These are phyloP conservation scores for Gastrophryne carolinensis DNA, from an alignment of 2,797 vertebrate species.

Conservation along the genomic window DNA sequence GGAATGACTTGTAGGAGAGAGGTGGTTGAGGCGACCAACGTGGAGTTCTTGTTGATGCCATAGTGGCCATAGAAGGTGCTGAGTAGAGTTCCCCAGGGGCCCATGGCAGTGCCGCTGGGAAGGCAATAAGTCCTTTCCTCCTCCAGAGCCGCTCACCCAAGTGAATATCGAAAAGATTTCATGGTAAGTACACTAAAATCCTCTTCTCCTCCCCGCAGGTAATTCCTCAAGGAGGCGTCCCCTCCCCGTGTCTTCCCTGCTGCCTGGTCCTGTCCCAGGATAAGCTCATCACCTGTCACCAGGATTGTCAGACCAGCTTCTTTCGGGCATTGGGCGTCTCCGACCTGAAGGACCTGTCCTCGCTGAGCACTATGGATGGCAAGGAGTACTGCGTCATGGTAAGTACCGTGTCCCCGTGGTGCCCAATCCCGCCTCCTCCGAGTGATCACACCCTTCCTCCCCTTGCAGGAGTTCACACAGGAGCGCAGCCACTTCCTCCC, in stretches of 20 bases:
- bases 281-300: conserved; percentile 88
- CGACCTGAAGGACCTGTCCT: conserved; percentile 74
- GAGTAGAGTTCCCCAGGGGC: too few relatives aligned
- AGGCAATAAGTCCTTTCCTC: too few relatives aligned
- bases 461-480: conserved; percentile 82
- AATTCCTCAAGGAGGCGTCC: conserved; percentile 84
- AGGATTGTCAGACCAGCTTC: conserved; percentile 98
- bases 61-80: too few relatives aligned
- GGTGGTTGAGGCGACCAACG: too few relatives aligned
- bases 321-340: conserved; percentile 85
- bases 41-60: too few relatives aligned
- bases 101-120: not conserved
- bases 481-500: conserved; percentile 81
- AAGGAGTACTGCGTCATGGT: conserved; percentile 92
- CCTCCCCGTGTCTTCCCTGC: conserved; percentile 88
- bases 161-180: too few relatives aligned
- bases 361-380: conserved; percentile 70
- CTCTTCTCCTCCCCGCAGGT: conserved; percentile 68
- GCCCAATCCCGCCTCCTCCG: not conserved
- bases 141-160: too few relatives aligned
- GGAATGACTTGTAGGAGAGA: too few relatives aligned
- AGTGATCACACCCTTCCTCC: not conserved
- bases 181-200: too few relatives aligned
- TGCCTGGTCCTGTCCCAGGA: conserved; percentile 88
- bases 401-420: conserved; percentile 59